Conservation (phyloP, 2,797 vertebrate species). For the Acomys russatus region DNA sequence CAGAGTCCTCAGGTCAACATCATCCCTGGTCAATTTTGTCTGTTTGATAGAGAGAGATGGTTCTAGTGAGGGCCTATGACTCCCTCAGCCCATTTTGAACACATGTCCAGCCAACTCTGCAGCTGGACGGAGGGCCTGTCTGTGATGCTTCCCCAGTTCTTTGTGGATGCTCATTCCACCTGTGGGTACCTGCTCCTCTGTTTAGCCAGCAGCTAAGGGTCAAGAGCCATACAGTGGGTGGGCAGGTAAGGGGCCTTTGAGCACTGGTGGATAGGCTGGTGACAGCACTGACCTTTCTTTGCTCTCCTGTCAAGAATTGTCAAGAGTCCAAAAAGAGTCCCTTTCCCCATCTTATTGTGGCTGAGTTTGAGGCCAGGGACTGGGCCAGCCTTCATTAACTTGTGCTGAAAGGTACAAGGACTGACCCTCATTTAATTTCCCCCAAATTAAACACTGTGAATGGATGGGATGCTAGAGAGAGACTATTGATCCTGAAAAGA, state of each 20-base stretch:
- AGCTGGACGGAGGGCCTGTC: not conserved
- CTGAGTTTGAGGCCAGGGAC: not conserved
- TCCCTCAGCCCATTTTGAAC: not conserved
- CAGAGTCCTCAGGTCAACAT: not conserved
- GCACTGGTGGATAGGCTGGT: not conserved
- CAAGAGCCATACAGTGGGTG: not conserved
- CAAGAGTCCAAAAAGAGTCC: not conserved
- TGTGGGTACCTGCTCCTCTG: not conserved
- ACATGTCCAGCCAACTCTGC: not conserved
- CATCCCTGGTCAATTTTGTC: not conserved
- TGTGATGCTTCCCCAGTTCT: not conserved
- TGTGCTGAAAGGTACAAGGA: slow-evolving; percentile 57
- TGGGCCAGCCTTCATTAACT: slow-evolving; percentile 26
- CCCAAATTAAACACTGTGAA: slow-evolving; percentile 49
- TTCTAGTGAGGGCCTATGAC: not conserved
- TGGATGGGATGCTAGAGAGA: slow-evolving; percentile 41
- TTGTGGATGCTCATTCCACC: not conserved
- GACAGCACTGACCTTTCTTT: not conserved
- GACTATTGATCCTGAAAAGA: not conserved
- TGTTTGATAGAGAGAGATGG: not conserved
- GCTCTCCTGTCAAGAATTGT: not conserved
- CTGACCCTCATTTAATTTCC: slow-evolving; percentile 10
- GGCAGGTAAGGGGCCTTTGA: not conserved
- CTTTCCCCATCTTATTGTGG: not conserved
- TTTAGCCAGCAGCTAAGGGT: slow-evolving; percentile 12